A percentile compares a stretch with the other conserved stretches of the same genome.
Evolutionary conservation across 2,113 vertebrate genomes (phyloP).

Genomic region (Tachysurus vachellii): DNA sequence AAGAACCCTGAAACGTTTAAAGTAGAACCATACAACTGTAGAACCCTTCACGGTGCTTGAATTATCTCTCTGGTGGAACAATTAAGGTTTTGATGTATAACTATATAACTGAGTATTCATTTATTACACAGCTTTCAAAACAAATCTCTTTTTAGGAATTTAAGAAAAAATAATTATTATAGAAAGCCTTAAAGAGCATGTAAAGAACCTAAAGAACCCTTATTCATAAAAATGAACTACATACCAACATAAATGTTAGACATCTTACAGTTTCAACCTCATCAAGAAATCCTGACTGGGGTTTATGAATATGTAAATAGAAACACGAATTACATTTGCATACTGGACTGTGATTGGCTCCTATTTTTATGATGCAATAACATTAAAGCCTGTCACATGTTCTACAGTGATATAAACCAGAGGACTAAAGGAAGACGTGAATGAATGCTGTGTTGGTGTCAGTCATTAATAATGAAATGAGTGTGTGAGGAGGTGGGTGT

Average conservation of each 20-base stretch:
- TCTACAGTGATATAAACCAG: not conserved
- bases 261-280: not conserved
- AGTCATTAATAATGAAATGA: not conserved
- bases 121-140: not conserved
- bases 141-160: not conserved
- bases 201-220: not conserved
- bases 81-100: not conserved
- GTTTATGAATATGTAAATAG: not conserved
- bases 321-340: not conserved
- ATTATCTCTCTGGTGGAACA: not conserved
- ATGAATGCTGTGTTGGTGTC: not conserved
- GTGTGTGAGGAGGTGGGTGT: not conserved
- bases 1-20: not conserved
- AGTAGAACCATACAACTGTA: not conserved
- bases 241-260: not conserved
- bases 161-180: not conserved
- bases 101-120: not conserved
- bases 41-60: not conserved
- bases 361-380: not conserved
- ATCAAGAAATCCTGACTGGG: not conserved
- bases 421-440: not conserved
- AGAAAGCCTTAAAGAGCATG: not conserved
- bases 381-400: not conserved
- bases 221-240: not conserved
- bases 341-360: not conserved